phyloP scores from a whole-genome alignment of 2,888 invertebrate species.

The Chironomus tentans region DNA sequence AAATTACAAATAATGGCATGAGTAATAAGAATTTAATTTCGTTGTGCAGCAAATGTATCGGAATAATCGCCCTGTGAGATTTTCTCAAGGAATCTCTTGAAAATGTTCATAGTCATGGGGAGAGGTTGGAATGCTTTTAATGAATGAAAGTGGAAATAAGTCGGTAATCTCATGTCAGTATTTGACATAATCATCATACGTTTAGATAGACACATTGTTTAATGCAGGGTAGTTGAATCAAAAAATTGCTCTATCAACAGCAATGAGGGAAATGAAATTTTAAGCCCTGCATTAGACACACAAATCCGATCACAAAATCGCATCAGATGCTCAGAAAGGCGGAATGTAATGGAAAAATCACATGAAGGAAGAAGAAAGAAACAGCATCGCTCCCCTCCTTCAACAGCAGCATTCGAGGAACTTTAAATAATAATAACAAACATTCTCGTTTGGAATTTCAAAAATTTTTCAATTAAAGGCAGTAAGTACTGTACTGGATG shows the following conservation, averaged over 20 bases:
- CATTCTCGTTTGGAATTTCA: slow-evolving; percentile 21
- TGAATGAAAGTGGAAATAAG: slow-evolving; percentile 25
- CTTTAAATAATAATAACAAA: slow-evolving; percentile 1
- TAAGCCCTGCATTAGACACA: slow-evolving; percentile 8
- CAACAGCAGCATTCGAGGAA: background rate
- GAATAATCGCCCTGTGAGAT: slow-evolving; percentile 24
- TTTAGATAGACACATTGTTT: background rate
- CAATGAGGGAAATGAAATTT: background rate
- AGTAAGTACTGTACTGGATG: background rate
- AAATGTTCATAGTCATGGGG: slow-evolving; percentile 6
- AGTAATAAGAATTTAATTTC: too few species aligned
- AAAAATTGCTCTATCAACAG: background rate
- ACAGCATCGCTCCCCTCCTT: background rate
- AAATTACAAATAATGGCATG: too few species aligned
- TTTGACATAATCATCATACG: slow-evolving; percentile 29
- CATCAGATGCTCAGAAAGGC: slow-evolving; percentile 21
- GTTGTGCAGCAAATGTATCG: slow-evolving; percentile 15
- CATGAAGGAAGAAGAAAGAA: background rate
- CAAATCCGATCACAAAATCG: slow-evolving; percentile 20
- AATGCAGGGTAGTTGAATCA: too few species aligned
- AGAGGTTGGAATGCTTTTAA: slow-evolving; percentile 27
- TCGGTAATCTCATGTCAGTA: slow-evolving; percentile 32
- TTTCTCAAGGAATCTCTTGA: slow-evolving; percentile 4
- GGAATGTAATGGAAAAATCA: slow-evolving; percentile 20
- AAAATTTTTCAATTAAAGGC: slow-evolving; percentile 26